phyloP scores from a whole-genome alignment of 2,113 vertebrate species.

The Sebastes fasciatus region DNA sequence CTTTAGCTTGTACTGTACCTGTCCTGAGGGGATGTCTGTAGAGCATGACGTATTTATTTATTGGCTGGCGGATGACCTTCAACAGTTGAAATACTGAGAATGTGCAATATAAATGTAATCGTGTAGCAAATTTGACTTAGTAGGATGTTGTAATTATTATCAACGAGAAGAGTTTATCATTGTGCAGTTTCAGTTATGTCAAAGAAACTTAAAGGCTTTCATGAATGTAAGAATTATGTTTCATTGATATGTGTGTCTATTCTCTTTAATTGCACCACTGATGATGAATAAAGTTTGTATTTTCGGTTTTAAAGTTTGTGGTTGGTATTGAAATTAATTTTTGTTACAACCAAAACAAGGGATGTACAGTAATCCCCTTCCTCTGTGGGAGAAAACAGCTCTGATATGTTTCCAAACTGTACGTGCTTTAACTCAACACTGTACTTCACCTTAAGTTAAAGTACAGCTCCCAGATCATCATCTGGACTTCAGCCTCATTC shows the following conservation, averaged over 20 bases:
- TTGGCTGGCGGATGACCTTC: background rate
- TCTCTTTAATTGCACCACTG: background rate
- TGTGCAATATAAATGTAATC: constrained; percentile 13
- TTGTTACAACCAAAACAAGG: background rate
- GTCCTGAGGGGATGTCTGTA: background rate
- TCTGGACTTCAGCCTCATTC: constrained; percentile 68
- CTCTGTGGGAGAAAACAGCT: background rate
- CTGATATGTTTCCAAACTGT: background rate
- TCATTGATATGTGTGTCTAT: background rate
- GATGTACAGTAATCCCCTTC: background rate
- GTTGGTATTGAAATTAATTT: background rate
- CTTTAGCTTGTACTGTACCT: background rate
- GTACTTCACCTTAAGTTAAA: constrained; percentile 4
- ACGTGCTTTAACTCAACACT: background rate
- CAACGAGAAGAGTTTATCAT: background rate
- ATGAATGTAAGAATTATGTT: constrained; percentile 3
- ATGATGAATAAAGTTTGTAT: constrained; percentile 33
- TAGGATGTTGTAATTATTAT: constrained; percentile 15
- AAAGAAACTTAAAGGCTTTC: background rate
- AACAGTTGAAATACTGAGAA: constrained; percentile 28
- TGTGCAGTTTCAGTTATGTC: background rate
- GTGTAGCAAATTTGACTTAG: background rate
- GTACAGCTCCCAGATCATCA: background rate
- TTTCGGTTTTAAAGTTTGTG: background rate
- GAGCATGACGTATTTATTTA: background rate